phyloP scores from a whole-genome alignment of 2,113 vertebrate genomes.

The Cariama cristata region DNA sequence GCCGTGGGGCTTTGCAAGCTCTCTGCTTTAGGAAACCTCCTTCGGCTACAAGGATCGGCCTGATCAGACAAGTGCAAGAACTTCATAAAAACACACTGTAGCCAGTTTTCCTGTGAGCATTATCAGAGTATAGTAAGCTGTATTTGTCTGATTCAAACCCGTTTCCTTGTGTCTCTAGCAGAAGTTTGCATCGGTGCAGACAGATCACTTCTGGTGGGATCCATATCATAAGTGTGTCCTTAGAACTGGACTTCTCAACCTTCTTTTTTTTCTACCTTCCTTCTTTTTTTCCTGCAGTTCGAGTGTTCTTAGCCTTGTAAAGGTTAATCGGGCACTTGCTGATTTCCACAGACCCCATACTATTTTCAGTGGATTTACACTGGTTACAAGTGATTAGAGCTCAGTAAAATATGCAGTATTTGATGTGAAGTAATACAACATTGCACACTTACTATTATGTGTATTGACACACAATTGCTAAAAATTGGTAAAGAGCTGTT shows the following conservation, averaged over 20 bases:
- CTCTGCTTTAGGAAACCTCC: neutral
- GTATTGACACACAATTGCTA: accelerated
- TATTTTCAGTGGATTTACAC: neutral
- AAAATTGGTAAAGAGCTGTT: neutral
- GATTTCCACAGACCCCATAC: neutral
- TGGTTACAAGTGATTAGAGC: neutral
- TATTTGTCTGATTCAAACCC: too few relatives aligned
- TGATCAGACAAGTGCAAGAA: neutral
- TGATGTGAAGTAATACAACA: neutral
- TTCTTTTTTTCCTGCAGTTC: neutral
- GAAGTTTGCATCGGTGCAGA: neutral
- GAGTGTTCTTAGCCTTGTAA: neutral
- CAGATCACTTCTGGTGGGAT: neutral
- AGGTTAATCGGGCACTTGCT: neutral
- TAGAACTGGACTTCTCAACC: neutral
- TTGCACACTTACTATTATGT: neutral
- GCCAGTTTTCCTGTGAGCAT: neutral
- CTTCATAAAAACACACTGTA: neutral
- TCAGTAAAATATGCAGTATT: neutral
- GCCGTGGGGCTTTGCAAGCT: accelerated
- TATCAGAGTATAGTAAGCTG: neutral
- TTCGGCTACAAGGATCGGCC: neutral
- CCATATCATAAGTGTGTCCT: accelerated
- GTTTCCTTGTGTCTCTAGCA: too few relatives aligned
- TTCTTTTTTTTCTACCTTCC: neutral